Base-by-base conservation (phyloP, 2,113 vertebrate species). In the Hoplias malabaricus region DNA sequence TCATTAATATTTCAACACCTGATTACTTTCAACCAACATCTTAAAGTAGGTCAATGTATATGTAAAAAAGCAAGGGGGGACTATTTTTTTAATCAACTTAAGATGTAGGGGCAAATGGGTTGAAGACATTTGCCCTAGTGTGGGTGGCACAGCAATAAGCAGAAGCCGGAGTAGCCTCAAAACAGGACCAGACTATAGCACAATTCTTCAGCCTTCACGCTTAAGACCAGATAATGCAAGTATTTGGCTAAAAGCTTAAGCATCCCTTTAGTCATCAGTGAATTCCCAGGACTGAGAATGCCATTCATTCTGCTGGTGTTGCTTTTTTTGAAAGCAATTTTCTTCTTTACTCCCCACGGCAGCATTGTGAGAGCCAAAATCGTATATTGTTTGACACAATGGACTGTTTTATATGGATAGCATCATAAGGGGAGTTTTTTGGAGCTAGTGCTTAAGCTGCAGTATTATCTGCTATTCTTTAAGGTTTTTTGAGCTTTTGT, bases 1-100 rank as follows among this genome's bases (percentile, higher is more conserved):
- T 91, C 88, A 91, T 94, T 91, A 94, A 94, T 94, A 91, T 92
- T 94, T 92, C 85, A 94, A 75, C 77, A 90, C 86, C 87, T 92
- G 88, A 80, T 92, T 89, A 92, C 92, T 93, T 92, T 92, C 86
- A 93, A 91, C 92, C 87, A 87, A 87, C 90, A 90, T 85, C 74
- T 79, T 92, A 89, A 94, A 93, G 87, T 94, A 92, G 93, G 93
- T 92, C 93, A 94, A 91, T 93, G 89, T 93, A 92, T 93, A 90
- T 93, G 88, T 91, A 90, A 91, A 90, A 82, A 84, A 89, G 89
- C 89, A 84, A 89, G 84, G 84, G n/a, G 86, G 86, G 84, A 88
- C 87, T 88, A 88, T 90, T 80, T 80, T 66, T 89, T 89, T 48
- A 54, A 75, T 59, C 57, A 75, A 71, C 72, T 59, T 19, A 50